Percentiles rank a stretch among this genome's conserved stretches.
Evolutionary conservation across 35 echinoderm and acorn worm species (phyloP).

Genomic region (Heliocidaris tuberculata): DNA sequence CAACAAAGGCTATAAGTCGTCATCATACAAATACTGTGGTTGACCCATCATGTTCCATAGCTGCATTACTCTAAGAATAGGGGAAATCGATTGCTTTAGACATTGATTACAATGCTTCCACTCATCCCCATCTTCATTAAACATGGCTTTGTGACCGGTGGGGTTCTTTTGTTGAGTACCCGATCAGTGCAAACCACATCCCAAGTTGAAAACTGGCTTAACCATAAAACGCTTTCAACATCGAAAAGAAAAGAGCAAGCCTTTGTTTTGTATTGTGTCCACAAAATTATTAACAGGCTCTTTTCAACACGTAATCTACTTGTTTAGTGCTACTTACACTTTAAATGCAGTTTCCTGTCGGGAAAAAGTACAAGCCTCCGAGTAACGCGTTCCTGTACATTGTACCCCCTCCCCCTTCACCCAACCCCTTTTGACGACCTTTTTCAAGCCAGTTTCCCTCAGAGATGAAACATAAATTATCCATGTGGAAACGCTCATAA

Average conservation of each 20-base stretch:
- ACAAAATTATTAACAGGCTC: background rate
- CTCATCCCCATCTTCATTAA: slow-evolving; percentile 22
- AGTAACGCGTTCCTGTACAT: too few species aligned
- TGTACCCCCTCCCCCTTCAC: too few species aligned
- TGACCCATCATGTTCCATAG: background rate
- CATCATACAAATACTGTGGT: background rate
- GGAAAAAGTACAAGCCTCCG: background rate
- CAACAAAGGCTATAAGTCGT: background rate
- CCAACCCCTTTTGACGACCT: too few species aligned
- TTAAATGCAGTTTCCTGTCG: background rate
- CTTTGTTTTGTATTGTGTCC: background rate
- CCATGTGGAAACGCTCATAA: too few species aligned
- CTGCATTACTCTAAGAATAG: background rate
- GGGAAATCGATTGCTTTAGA: background rate
- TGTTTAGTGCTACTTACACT: background rate
- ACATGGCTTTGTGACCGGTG: background rate
- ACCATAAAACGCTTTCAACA: background rate
- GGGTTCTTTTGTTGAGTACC: background rate
- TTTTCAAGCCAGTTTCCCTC: too few species aligned
- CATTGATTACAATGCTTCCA: background rate
- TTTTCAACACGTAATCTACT: background rate
- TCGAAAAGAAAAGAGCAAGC: background rate
- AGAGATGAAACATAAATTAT: too few species aligned
- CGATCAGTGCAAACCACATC: background rate
- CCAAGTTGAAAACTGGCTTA: background rate